Evolutionary conservation across 2,797 vertebrate genomes (phyloP).

Genomic region (Acanthopagrus latus): DNA sequence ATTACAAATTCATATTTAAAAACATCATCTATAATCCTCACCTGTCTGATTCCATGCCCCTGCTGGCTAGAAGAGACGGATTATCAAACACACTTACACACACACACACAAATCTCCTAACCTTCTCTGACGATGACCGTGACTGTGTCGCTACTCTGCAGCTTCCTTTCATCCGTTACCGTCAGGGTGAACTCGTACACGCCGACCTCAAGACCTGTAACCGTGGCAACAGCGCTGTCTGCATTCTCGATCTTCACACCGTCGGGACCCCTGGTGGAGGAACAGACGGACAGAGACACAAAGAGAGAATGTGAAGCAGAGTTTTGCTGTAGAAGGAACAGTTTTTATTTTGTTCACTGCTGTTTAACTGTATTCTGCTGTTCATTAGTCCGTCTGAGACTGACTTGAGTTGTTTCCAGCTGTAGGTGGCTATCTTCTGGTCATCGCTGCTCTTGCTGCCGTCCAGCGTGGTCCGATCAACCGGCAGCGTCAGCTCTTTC

Average conservation of each 20-base stretch:
- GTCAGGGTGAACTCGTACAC: conserved; percentile 93
- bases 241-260: conserved; percentile 94
- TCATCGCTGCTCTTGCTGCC: conserved; percentile 96
- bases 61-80: background rate
- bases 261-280: conserved; percentile 88
- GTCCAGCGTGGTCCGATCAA: conserved; percentile 94
- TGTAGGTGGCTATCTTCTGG: conserved; percentile 93
- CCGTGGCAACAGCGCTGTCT: conserved; percentile 89
- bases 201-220: conserved; percentile 93
- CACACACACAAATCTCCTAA: conserved; percentile 48
- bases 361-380: background rate
- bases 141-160: conserved; percentile 91
- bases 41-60: background rate
- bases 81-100: background rate
- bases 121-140: conserved; percentile 95
- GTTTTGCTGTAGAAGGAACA: background rate
- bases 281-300: conserved; percentile 17
- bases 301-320: background rate
- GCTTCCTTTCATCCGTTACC: conserved; percentile 93
- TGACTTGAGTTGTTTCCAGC: conserved; percentile 93
- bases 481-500: conserved; percentile 96
- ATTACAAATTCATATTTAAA: background rate
- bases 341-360: background rate
- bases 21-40: conserved; percentile 2
- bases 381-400: conserved; percentile 25